These are phyloP conservation scores for Eilema depressum DNA, from an alignment of 2,888 invertebrate genomes.

Conservation along the genomic window DNA sequence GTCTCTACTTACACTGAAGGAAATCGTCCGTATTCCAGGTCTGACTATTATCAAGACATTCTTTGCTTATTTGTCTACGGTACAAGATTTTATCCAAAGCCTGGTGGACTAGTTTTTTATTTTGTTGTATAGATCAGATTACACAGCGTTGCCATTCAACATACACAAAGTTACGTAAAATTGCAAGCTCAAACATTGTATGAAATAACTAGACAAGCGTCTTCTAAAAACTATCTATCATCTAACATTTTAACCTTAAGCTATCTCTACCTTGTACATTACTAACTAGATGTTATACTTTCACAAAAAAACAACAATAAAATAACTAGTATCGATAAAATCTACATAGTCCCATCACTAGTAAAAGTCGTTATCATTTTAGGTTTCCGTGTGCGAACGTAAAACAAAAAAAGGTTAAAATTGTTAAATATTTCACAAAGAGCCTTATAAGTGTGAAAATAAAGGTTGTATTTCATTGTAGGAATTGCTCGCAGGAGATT, in stretches of 20 bases:
- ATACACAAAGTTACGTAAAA: slow-evolving; percentile 1
- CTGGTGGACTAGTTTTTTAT: not conserved
- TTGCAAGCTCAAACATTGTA: slow-evolving; percentile 11
- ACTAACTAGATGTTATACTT: slow-evolving; percentile 21
- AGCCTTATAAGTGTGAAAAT: slow-evolving; percentile 39
- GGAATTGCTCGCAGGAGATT: slow-evolving; percentile 26
- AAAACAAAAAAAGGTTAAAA: slow-evolving; percentile 44
- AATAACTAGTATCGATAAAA: slow-evolving; percentile 43
- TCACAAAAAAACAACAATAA: slow-evolving; percentile 13
- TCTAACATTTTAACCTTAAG: slow-evolving; percentile 15
- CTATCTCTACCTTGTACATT: slow-evolving; percentile 13
- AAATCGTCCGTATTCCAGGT: no score
- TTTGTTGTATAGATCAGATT: not conserved
- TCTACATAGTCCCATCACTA: slow-evolving; percentile 56
- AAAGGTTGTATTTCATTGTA: slow-evolving; percentile 43
- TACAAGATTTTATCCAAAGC: not conserved
- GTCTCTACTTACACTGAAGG: not conserved
- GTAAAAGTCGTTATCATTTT: slow-evolving; percentile 64
- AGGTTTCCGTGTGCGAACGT: slow-evolving; percentile 64
- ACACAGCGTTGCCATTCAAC: not conserved
- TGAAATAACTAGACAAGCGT: slow-evolving; percentile 23
- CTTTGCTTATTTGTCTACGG: not conserved
- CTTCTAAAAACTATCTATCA: slow-evolving; percentile 15
- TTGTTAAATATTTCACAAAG: slow-evolving; percentile 16
- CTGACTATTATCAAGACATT: not conserved